Conservation (phyloP, 1,140 invertebrate genomes). For the Meloidogyne floridensis region DNA sequence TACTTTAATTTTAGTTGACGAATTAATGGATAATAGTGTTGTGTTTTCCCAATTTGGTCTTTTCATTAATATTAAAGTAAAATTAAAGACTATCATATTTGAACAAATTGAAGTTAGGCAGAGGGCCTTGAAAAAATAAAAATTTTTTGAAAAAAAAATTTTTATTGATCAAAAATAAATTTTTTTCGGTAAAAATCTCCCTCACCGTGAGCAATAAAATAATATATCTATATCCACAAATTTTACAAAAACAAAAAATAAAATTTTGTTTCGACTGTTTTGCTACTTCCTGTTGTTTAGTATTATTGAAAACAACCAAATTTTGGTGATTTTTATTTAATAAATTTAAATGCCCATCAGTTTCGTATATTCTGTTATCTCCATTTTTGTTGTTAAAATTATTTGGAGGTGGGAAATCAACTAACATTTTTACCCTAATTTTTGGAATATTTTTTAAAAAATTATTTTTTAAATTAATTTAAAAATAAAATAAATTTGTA, state of each 20-base stretch:
- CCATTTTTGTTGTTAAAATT: no score
- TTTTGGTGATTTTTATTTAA: neutral
- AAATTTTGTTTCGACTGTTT: neutral
- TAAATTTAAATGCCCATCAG: neutral
- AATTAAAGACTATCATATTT: conserved; percentile 49
- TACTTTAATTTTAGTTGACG: neutral
- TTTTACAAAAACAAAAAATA: conserved; percentile 3
- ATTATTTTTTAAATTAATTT: no score
- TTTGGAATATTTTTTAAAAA: no score
- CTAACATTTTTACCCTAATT: no score
- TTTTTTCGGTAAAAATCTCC: neutral
- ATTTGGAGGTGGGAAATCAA: no score
- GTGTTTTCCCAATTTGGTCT: conserved; percentile 23
- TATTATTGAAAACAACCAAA: neutral
- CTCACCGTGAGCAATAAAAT: neutral
- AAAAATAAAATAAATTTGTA: no score
- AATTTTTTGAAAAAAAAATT: no score
- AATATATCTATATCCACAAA: conserved; percentile 1
- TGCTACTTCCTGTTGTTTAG: neutral
- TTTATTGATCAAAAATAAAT: no score
- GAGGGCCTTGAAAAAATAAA: neutral
- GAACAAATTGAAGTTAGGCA: conserved; percentile 49
- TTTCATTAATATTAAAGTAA: conserved; percentile 42
- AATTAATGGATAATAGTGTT: conserved; percentile 1
- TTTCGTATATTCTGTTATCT: neutral